phyloP scores from a whole-genome alignment of 35 echinoderm and acorn worm genomes.

The Holothuria glaberrima region DNA sequence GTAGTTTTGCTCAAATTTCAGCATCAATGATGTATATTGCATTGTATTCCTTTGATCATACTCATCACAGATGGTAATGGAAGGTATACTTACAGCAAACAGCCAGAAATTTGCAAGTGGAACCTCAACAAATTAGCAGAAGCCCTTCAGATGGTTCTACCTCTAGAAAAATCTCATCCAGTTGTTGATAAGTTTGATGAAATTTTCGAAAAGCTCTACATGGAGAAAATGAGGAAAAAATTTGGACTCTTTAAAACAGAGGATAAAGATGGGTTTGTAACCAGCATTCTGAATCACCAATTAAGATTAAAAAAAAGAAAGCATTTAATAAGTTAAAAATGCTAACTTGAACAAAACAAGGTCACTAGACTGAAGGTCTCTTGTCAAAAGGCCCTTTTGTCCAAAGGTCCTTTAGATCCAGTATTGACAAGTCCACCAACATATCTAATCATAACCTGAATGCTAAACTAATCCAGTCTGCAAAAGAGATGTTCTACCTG shows the following conservation, averaged over 20 bases:
- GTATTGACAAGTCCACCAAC: too few relatives aligned
- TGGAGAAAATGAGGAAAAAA: constrained; percentile 95
- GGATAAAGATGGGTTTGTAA: constrained; percentile 77
- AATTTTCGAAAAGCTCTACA: constrained; percentile 73
- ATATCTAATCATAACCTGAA: too few relatives aligned
- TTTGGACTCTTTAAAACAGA: constrained; percentile 78
- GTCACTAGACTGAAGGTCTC: too few relatives aligned
- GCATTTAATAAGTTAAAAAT: too few relatives aligned
- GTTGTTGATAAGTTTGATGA: constrained; percentile 76
- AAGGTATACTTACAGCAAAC: constrained; percentile 85
- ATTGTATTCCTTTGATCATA: background rate
- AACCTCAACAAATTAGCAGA: constrained; percentile 93
- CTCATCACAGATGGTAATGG: constrained; percentile 86
- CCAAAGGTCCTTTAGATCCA: too few relatives aligned
- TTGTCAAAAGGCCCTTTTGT: too few relatives aligned
- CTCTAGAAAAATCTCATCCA: constrained; percentile 73
- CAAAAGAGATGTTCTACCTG: too few relatives aligned
- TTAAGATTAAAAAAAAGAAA: too few relatives aligned
- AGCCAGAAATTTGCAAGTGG: constrained; percentile 94
- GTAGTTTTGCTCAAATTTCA: background rate
- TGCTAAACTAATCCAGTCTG: too few relatives aligned
- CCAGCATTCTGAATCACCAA: too few relatives aligned
- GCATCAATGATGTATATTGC: background rate
- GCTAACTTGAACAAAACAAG: too few relatives aligned
- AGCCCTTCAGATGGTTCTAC: constrained; percentile 82